Conservation (phyloP, 2,888 invertebrate genomes). For the Prenolepis imparis region DNA sequence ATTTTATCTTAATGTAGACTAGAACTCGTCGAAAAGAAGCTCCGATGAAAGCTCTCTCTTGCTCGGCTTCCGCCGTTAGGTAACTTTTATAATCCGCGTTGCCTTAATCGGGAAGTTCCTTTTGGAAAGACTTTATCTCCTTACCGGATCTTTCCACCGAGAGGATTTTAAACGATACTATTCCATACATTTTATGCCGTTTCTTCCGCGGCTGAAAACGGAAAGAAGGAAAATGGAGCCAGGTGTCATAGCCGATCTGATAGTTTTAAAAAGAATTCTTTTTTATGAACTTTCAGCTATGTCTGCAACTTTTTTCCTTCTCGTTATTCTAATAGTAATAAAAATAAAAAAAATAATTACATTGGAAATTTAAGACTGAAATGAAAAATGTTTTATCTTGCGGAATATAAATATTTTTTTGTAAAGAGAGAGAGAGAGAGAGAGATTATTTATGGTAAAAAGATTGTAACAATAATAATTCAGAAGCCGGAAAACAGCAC, state of each 20-base stretch:
- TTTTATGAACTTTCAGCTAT: slow-evolving; percentile 43
- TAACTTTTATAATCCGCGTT: slow-evolving; percentile 53
- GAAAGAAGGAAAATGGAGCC: slow-evolving; percentile 32
- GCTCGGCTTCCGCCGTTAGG: slow-evolving; percentile 51
- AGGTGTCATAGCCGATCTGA: slow-evolving; percentile 25
- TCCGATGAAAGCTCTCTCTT: slow-evolving; percentile 53
- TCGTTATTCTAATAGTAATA: not conserved
- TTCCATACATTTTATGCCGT: slow-evolving; percentile 50
- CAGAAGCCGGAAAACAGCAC: not conserved
- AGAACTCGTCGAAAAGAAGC: slow-evolving; percentile 70
- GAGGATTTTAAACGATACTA: slow-evolving; percentile 59
- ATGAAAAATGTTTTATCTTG: not conserved
- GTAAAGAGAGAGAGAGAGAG: too few relatives aligned
- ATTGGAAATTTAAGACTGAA: not conserved
- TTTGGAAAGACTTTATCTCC: slow-evolving; percentile 53
- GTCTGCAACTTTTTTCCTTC: slow-evolving; percentile 6
- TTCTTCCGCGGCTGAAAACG: slow-evolving; percentile 29
- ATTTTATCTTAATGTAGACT: slow-evolving; percentile 48
- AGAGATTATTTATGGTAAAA: not conserved
- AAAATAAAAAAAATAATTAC: not conserved
- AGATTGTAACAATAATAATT: slow-evolving; percentile 7
- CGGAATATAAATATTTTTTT: not conserved
- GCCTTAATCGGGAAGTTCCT: slow-evolving; percentile 69
- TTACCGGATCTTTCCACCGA: slow-evolving; percentile 35
- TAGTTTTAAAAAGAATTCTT: slow-evolving; percentile 26